phyloP scores from a whole-genome alignment of 2,888 invertebrate species.

The Tenthredo mesomela region DNA sequence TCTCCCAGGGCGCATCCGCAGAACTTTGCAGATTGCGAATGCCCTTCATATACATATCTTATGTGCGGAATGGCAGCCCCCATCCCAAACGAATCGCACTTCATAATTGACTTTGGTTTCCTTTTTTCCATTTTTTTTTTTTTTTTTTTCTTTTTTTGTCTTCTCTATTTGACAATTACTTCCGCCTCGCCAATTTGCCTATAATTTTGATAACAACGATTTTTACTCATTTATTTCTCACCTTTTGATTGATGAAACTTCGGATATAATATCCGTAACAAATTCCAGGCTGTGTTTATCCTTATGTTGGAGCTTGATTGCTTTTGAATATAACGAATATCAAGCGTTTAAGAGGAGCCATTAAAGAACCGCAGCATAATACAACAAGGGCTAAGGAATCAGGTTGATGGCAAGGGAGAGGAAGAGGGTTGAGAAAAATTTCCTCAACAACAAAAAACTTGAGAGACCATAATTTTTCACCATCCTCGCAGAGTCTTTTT shows the following conservation, averaged over 20 bases:
- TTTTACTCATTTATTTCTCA: neutral
- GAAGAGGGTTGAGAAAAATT: neutral
- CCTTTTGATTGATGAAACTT: neutral
- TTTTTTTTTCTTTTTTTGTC: neutral
- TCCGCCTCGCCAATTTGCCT: neutral
- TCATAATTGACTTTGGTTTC: slow-evolving; percentile 2
- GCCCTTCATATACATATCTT: slow-evolving; percentile 2
- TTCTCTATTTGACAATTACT: neutral
- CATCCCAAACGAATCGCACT: neutral
- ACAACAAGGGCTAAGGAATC: neutral
- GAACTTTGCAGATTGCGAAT: slow-evolving; percentile 40
- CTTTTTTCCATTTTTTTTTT: neutral
- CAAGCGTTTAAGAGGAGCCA: slow-evolving; percentile 13
- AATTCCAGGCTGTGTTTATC: neutral
- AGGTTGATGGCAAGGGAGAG: neutral
- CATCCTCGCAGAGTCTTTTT: neutral
- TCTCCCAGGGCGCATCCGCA: slow-evolving; percentile 43
- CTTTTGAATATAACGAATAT: slow-evolving; percentile 11
- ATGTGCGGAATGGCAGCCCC: neutral
- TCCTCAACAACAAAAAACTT: neutral
- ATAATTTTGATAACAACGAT: neutral
- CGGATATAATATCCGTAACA: neutral
- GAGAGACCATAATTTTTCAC: slow-evolving; percentile 30
- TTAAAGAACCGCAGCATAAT: neutral
- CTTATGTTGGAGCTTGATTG: neutral